Conservation (phyloP, 2,888 invertebrate species). For the Leuctra nigra region DNA sequence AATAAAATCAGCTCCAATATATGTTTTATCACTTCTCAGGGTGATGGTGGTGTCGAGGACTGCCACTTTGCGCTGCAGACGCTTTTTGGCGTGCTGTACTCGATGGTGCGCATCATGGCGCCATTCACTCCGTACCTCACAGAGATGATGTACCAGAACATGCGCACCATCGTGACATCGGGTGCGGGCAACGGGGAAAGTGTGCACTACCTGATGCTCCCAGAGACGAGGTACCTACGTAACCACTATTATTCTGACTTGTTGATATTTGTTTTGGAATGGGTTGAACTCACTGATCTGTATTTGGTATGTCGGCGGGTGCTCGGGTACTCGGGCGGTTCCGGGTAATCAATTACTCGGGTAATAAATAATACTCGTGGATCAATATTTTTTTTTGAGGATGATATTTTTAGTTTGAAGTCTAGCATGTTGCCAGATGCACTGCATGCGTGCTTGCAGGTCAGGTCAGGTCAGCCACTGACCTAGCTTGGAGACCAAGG, state of each 20-base stretch:
- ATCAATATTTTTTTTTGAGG: too few relatives aligned
- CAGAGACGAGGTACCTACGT: slow-evolving; percentile 49
- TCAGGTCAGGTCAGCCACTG: too few relatives aligned
- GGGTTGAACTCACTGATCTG: too few relatives aligned
- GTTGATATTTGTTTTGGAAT: too few relatives aligned
- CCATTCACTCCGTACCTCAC: slow-evolving; percentile 96
- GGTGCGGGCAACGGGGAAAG: slow-evolving; percentile 53
- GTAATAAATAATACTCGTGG: too few relatives aligned
- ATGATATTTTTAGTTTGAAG: too few relatives aligned
- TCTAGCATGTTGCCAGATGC: too few relatives aligned
- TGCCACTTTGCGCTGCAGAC: slow-evolving; percentile 81
- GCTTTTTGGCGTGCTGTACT: slow-evolving; percentile 78
- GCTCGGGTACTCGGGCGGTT: too few relatives aligned
- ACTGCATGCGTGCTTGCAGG: too few relatives aligned
- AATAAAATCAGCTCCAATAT: background rate
- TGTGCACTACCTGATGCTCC: slow-evolving; percentile 89
- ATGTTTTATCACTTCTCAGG: slow-evolving; percentile 40
- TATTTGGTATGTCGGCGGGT: too few relatives aligned
- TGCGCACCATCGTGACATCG: slow-evolving; percentile 56
- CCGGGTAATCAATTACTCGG: too few relatives aligned
- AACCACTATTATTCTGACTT: slow-evolving; percentile 1
- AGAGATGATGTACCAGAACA: slow-evolving; percentile 89
- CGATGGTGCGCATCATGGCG: slow-evolving; percentile 90
- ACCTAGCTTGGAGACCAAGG: too few relatives aligned
- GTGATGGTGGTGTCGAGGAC: slow-evolving; percentile 75